Conservation (phyloP, 1,140 invertebrate species). For the Drosophila grimshawi region DNA sequence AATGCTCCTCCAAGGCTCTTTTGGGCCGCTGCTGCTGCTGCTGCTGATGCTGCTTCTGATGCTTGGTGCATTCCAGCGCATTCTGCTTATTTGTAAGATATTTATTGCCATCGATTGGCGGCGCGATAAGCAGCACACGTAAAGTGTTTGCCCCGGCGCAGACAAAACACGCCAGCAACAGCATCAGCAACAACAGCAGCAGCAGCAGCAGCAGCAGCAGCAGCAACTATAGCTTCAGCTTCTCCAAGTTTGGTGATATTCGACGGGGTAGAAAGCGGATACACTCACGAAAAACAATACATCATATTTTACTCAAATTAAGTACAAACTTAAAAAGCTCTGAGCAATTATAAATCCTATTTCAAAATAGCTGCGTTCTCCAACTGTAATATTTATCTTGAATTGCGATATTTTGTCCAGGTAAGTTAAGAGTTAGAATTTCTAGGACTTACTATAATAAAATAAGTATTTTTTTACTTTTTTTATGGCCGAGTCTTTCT, state of each 20-base stretch:
- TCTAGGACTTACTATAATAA: too few species aligned
- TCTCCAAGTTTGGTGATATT: slow-evolving; percentile 20
- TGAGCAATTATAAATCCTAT: too few species aligned
- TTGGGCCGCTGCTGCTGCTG: background rate
- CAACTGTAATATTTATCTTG: too few species aligned
- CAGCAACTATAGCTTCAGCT: slow-evolving; percentile 4
- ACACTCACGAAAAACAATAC: background rate
- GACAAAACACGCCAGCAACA: slow-evolving; percentile 32
- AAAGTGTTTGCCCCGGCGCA: slow-evolving; percentile 73
- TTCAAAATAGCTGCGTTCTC: too few species aligned
- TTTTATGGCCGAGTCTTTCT: background rate
- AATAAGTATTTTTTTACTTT: background rate
- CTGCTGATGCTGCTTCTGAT: background rate
- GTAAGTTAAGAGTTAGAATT: too few species aligned
- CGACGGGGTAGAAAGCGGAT: background rate
- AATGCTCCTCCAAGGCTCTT: background rate
- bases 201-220: slow-evolving; percentile 3
- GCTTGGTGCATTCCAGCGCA: slow-evolving; percentile 74
- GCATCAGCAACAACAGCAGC: background rate
- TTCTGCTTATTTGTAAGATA: slow-evolving; percentile 85
- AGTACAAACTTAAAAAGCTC: background rate
- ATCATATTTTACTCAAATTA: background rate
- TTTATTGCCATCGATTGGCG: slow-evolving; percentile 84
- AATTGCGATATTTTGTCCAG: too few species aligned
- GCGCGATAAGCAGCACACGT: slow-evolving; percentile 82